These are phyloP conservation scores for Ptiloglossa arizonensis DNA, from an alignment of 1,140 invertebrate species.

Conservation along the genomic window DNA sequence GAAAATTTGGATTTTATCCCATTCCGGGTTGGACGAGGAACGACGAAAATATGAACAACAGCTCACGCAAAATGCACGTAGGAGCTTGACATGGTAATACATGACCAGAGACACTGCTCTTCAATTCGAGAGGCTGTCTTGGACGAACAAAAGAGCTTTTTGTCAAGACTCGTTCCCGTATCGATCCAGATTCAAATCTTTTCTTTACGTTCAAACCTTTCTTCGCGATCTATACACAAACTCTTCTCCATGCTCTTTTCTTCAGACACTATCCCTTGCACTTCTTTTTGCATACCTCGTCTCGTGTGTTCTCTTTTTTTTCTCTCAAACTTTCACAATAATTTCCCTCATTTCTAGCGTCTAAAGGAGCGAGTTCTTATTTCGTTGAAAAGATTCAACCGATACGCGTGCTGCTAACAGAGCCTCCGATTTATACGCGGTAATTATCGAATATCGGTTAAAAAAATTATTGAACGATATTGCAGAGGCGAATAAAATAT, in stretches of 20 bases:
- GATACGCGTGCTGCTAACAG: no score
- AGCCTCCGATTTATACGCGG: no score
- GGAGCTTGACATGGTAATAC: conserved; percentile 3
- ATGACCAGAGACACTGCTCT: neutral
- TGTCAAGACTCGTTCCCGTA: conserved; percentile 30
- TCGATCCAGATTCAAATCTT: conserved; percentile 36
- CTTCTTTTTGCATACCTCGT: neutral
- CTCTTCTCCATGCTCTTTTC: neutral
- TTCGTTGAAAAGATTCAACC: no score
- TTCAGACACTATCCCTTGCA: neutral
- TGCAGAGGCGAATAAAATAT: no score
- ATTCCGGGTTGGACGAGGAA: neutral
- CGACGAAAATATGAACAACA: no score
- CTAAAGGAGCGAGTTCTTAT: neutral
- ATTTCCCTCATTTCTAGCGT: neutral
- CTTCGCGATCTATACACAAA: conserved; percentile 24
- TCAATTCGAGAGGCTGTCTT: conserved; percentile 28
- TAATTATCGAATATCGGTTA: no score
- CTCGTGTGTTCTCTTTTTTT: neutral
- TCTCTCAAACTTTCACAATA: neutral
- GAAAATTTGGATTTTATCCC: neutral
- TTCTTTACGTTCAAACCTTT: conserved; percentile 1
- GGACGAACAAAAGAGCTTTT: conserved; percentile 27
- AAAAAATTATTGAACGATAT: no score
- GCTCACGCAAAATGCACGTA: neutral